These are phyloP conservation scores for Lysandra bellargus DNA, from an alignment of 2,888 invertebrate species.

Conservation along the genomic window DNA sequence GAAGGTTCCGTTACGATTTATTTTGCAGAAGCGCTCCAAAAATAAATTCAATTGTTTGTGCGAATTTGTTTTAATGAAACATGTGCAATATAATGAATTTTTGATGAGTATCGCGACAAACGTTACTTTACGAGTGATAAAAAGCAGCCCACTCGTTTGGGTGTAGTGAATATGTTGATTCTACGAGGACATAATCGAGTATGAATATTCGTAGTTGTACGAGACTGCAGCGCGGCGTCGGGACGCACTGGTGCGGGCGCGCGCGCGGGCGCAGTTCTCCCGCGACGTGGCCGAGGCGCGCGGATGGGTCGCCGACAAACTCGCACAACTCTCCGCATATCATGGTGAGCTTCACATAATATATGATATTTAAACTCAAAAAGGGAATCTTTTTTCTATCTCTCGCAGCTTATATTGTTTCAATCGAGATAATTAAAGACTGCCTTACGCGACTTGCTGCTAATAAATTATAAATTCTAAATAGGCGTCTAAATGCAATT, in stretches of 20 bases:
- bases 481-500: too few relatives aligned
- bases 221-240: conserved; percentile 84
- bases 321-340: conserved; percentile 91
- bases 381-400: background rate
- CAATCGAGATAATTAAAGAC: too few relatives aligned
- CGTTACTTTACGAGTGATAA: background rate
- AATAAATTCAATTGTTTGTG: too few relatives aligned
- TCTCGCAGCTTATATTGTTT: too few relatives aligned
- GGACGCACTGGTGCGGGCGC: conserved; percentile 86
- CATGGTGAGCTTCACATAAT: conserved; percentile 53
- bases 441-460: too few relatives aligned
- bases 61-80: too few relatives aligned
- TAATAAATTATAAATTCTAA: too few relatives aligned
- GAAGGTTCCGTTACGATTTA: conserved; percentile 60
- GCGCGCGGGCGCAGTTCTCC: conserved; percentile 93
- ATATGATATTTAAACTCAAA: background rate
- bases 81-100: too few relatives aligned
- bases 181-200: background rate
- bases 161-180: background rate
- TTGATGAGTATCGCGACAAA: background rate
- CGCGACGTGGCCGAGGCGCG: conserved; percentile 95
- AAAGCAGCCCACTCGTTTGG: background rate
- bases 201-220: conserved; percentile 72
- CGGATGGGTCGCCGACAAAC: conserved; percentile 95
- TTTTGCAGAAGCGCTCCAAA: background rate